phyloP scores from a whole-genome alignment of 2,113 vertebrate species.

The Chamaetylas fuelleborni region DNA sequence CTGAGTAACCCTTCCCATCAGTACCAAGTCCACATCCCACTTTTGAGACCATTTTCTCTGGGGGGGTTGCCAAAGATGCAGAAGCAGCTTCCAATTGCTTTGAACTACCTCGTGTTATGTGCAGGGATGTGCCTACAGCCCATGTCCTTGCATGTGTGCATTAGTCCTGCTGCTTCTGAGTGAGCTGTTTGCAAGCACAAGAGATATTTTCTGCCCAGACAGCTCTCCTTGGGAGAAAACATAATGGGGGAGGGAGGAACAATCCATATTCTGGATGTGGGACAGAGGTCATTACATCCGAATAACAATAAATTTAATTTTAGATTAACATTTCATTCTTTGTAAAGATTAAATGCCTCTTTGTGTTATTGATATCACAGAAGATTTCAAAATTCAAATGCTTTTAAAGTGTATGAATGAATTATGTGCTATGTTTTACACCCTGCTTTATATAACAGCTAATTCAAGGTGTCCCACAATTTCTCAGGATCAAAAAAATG shows the following conservation, averaged over 20 bases:
- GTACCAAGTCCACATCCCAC: background rate
- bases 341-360: background rate
- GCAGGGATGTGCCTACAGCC: background rate
- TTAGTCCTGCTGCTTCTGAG: background rate
- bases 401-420: background rate
- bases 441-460: background rate
- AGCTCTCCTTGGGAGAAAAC: background rate
- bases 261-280: background rate
- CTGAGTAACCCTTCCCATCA: background rate
- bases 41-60: background rate
- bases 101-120: background rate
- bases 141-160: background rate
- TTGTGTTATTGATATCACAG: background rate
- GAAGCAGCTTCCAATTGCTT: background rate
- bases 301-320: background rate
- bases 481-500: background rate
- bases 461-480: background rate
- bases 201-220: background rate
- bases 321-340: background rate
- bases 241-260: background rate
- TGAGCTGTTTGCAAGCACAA: accelerated
- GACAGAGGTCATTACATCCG: background rate
- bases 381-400: background rate
- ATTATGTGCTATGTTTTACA: background rate
- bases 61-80: background rate